These are phyloP conservation scores for Catamblyrhynchus diadema DNA, from an alignment of 2,797 vertebrate genomes.

Conservation along the genomic window DNA sequence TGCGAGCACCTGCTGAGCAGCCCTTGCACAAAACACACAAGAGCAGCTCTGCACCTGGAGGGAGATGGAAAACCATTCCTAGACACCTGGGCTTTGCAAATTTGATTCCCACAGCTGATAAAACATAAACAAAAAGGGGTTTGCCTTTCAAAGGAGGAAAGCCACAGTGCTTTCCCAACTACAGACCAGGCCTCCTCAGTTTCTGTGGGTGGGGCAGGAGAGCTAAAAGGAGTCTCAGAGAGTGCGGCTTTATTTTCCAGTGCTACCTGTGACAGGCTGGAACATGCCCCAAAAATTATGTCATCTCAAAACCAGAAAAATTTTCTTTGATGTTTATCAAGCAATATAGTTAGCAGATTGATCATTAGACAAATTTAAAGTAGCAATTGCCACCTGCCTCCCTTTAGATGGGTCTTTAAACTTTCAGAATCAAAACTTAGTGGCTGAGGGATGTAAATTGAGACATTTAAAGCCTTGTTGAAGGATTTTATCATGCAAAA, in stretches of 20 bases:
- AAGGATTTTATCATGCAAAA: background rate
- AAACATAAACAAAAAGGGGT: background rate
- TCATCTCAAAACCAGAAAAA: background rate
- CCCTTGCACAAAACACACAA: background rate
- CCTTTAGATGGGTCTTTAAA: background rate
- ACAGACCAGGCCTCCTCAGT: background rate
- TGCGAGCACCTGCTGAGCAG: conserved; percentile 4
- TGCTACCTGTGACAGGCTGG: background rate
- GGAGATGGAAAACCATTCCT: background rate
- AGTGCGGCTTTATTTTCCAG: background rate
- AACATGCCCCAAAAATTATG: background rate
- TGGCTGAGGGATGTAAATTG: background rate
- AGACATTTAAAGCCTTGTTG: background rate
- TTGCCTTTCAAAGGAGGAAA: conserved; percentile 41
- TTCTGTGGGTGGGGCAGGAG: conserved; percentile 5
- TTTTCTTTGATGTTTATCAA: conserved; percentile 22
- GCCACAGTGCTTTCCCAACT: background rate
- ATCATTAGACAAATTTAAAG: background rate
- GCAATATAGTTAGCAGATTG: background rate
- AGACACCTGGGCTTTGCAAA: conserved; percentile 53
- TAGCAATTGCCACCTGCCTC: background rate
- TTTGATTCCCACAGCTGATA: conserved; percentile 56
- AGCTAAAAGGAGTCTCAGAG: background rate
- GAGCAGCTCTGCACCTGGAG: background rate
- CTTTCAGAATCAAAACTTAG: background rate